These are phyloP conservation scores for Dipodomys stephensi DNA, from an alignment of 2,113 vertebrate genomes.

Conservation along the genomic window DNA sequence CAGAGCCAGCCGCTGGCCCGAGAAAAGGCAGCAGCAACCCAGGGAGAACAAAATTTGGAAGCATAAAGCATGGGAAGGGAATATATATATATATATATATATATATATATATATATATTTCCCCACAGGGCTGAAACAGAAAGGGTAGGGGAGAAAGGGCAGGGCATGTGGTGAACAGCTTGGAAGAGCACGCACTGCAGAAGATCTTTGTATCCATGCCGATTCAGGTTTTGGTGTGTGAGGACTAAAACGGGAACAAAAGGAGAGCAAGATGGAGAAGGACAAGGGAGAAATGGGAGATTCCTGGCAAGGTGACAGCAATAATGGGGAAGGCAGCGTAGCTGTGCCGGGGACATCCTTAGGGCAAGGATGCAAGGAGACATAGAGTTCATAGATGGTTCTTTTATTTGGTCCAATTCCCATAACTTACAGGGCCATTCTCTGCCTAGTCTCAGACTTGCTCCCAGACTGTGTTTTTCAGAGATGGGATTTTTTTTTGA, in stretches of 20 bases:
- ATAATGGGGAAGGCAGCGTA: too few relatives aligned
- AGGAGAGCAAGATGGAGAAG: neutral
- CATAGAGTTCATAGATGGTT: neutral
- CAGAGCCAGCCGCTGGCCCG: conserved; percentile 27
- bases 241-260: neutral
- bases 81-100: neutral
- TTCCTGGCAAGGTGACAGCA: neutral
- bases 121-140: neutral
- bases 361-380: neutral
- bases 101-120: neutral
- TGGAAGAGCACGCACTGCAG: neutral
- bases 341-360: neutral
- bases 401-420: neutral
- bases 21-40: conserved; percentile 59
- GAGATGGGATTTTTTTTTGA: neutral
- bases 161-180: neutral
- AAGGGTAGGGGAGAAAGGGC: neutral
- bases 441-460: neutral
- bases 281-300: neutral
- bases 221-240: neutral
- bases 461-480: neutral
- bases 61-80: conserved; percentile 67
- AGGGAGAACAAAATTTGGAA: conserved; percentile 73
- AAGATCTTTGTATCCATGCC: neutral
- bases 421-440: neutral